Base-by-base conservation (phyloP, 2,797 vertebrate species). In the Sparus aurata region DNA sequence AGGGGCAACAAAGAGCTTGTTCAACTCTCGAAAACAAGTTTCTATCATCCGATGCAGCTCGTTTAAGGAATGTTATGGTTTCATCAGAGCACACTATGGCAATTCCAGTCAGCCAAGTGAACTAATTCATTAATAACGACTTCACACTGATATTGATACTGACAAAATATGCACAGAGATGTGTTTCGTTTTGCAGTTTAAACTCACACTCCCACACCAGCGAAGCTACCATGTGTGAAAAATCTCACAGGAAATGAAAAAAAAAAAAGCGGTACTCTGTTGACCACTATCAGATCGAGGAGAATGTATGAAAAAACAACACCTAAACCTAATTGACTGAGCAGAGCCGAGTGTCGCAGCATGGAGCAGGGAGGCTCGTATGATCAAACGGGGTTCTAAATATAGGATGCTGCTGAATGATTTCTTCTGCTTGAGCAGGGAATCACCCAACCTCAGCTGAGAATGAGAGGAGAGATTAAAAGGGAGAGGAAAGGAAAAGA, bases 381-480 rank as follows among this genome's bases (percentile, higher is more conserved):
- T 91, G 90, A 87, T 93, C 90, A 89, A 92, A 93, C 80, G 30
- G 34, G 77, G 77, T 17, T 87, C 91, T 95, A 94, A 93, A 94
- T 94, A 94, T 94, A 95, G 93, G 88, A 89, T 69, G 67, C 81
- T 91, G 85, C 83, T 77, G 80, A 83, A 82, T 84, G 84, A 92
- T 89, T 94, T 91, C 84, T 94, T 93, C 90, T 86, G 93, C 92
- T 89, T 85, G 92, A 93, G 83, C 87, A 85, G 79, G 93, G 89
- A 92, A 89, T 93, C 80, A 89, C 91, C 86, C 92, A 85, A 62
- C 78, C 84, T 85, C 84, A 70, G 79, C 80, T 62, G 67, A 79
- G 75, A 80, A 73, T 25, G 75, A 75, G 61, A 73, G 47, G 49
- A 66, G 57, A 49, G 57, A 74, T 38, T 23, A 46, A 62, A 38